Evolutionary conservation across 2,888 invertebrate genomes (phyloP).

Genomic region (Nezara viridula): DNA sequence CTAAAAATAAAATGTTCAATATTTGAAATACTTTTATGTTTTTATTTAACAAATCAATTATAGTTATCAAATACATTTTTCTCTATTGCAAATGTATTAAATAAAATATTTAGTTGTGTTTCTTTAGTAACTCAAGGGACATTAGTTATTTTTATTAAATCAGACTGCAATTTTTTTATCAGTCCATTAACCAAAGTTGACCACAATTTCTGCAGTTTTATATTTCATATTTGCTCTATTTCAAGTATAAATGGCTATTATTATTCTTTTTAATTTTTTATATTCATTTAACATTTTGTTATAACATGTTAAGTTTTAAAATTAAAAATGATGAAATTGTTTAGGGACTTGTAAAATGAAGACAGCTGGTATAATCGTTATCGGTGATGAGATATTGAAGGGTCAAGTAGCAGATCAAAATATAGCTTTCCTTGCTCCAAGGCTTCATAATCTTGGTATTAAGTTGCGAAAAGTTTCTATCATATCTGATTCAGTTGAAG

Average conservation of each 20-base stretch:
- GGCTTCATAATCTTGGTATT: constrained; percentile 72
- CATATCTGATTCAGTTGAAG: constrained; percentile 76
- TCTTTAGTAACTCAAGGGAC: neutral
- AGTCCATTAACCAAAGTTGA: neutral
- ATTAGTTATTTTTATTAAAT: neutral
- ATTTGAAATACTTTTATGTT: no score
- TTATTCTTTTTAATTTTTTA: no score
- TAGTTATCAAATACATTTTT: no score
- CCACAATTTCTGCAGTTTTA: neutral
- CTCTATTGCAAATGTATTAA: no score
- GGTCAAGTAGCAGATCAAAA: constrained; percentile 77
- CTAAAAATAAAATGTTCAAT: no score
- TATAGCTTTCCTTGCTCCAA: constrained; percentile 72
- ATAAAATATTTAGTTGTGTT: neutral
- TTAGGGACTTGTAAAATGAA: constrained; percentile 41
- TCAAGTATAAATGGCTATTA: neutral
- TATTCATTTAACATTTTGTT: neutral
- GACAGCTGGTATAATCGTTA: constrained; percentile 70
- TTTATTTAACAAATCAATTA: no score
- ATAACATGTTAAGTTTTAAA: neutral
- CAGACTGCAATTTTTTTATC: neutral
- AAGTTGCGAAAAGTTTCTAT: constrained; percentile 74
- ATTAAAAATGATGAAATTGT: constrained; percentile 11
- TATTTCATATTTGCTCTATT: neutral
- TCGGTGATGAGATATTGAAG: constrained; percentile 79